A percentile compares a stretch with the other conserved stretches of the same genome.
Conservation (phyloP, 2,888 invertebrate genomes). For the Drosophila infuscata region DNA sequence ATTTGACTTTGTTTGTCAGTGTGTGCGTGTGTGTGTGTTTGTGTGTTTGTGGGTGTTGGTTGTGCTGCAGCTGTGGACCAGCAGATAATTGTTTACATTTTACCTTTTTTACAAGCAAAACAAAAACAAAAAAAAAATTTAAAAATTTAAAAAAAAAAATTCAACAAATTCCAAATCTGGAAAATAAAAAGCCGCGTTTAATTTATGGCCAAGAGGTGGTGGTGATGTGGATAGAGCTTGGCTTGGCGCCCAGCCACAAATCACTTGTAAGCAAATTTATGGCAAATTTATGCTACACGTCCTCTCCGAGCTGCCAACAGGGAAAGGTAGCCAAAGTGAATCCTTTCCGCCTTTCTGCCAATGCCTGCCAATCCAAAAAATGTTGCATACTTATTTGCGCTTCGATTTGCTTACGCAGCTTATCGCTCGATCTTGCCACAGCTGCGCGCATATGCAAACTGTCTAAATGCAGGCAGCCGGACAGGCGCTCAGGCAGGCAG, state of each 20-base stretch:
- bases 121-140: constrained; percentile 2
- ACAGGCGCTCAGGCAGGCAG: background rate
- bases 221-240: constrained; percentile 6
- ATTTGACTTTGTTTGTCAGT: constrained; percentile 44
- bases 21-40: constrained; percentile 33
- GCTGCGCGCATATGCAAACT: constrained; percentile 62
- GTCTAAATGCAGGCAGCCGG: constrained; percentile 37
- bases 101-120: constrained; percentile 61
- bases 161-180: constrained; percentile 28
- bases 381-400: constrained; percentile 57
- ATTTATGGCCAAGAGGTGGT: constrained; percentile 65
- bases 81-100: constrained; percentile 82
- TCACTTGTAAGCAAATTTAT: constrained; percentile 82
- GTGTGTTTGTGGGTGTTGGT: constrained; percentile 24
- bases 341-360: constrained; percentile 20
- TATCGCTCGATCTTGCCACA: constrained; percentile 67
- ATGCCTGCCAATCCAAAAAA: constrained; percentile 45
- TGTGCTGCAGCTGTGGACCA: constrained; percentile 63
- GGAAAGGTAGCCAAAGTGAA: constrained; percentile 37
- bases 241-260: constrained; percentile 65
- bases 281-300: constrained; percentile 81
- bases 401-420: constrained; percentile 51
- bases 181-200: constrained; percentile 71
- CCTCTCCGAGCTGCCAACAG: constrained; percentile 45
- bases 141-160: constrained; percentile 17